phyloP scores from a whole-genome alignment of 2,113 vertebrate genomes.

The Lophura nycthemera region DNA sequence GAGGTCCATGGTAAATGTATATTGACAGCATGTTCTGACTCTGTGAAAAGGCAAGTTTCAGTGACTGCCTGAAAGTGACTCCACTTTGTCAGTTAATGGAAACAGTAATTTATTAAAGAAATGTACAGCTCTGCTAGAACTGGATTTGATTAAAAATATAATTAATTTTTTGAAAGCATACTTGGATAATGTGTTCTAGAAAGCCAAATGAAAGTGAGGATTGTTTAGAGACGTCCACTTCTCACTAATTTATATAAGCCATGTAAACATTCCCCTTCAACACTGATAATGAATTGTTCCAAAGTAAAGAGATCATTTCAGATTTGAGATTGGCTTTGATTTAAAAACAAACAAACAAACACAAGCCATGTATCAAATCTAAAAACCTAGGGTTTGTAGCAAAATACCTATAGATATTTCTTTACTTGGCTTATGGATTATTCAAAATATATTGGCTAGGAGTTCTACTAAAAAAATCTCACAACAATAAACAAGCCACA shows the following conservation, averaged over 20 bases:
- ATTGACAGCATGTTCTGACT: neutral
- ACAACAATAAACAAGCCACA: neutral
- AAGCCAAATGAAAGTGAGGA: conserved; percentile 56
- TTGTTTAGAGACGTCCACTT: conserved; percentile 58
- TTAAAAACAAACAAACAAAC: neutral
- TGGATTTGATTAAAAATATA: conserved; percentile 71
- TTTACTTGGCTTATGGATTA: neutral
- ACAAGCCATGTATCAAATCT: neutral
- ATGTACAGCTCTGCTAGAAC: conserved; percentile 40
- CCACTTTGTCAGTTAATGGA: conserved; percentile 59
- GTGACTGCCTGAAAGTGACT: conserved; percentile 35
- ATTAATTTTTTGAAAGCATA: conserved; percentile 41
- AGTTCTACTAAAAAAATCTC: neutral
- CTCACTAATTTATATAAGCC: conserved; percentile 45
- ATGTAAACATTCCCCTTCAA: conserved; percentile 36
- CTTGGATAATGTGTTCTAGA: conserved; percentile 27
- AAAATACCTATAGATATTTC: neutral
- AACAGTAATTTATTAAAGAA: conserved; percentile 75
- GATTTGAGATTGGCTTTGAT: conserved; percentile 6
- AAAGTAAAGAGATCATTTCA: conserved; percentile 44
- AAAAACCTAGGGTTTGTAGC: neutral
- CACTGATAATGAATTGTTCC: conserved; percentile 28
- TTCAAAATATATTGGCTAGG: neutral
- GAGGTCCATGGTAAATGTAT: neutral
- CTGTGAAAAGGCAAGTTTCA: conserved; percentile 43